Percentiles rank a stretch among this genome's conserved stretches.
phyloP scores from a whole-genome alignment of 1,140 invertebrate species.

The Idris sp. region DNA sequence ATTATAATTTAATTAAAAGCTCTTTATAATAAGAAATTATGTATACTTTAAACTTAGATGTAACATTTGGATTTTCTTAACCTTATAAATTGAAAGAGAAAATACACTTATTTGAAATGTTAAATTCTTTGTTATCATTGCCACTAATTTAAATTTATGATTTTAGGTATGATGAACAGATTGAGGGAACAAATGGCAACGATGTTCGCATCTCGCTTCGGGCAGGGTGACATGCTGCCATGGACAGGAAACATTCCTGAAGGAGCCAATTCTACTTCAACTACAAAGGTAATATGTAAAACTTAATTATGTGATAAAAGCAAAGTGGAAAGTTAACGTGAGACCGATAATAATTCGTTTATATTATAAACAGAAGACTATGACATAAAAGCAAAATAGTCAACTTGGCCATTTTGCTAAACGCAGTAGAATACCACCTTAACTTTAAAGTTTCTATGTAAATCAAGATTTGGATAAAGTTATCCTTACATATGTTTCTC shows the following conservation, averaged over 20 bases:
- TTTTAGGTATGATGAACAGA: conserved; percentile 75
- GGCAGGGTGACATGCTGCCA: conserved; percentile 59
- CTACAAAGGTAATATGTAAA: conserved; percentile 76
- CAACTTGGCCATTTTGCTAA: conserved; percentile 50
- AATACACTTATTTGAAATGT: not conserved
- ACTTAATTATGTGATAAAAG: conserved; percentile 55
- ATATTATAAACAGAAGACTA: conserved; percentile 45
- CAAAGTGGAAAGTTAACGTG: conserved; percentile 37
- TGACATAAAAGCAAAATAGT: conserved; percentile 49
- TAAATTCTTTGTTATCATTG: too few relatives aligned
- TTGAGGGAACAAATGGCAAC: conserved; percentile 73
- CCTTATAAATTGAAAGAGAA: conserved; percentile 2
- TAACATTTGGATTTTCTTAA: not conserved
- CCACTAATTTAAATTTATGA: conserved; percentile 21
- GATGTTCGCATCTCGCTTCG: conserved; percentile 63
- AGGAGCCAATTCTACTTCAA: conserved; percentile 79
- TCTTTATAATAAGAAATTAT: not conserved
- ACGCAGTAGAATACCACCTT: conserved; percentile 38
- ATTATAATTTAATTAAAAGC: conserved; percentile 15
- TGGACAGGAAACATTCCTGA: conserved; percentile 73
- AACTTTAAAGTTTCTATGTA: conserved; percentile 43
- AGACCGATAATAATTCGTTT: conserved; percentile 58
- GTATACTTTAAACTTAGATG: not conserved
- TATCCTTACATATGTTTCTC: conserved; percentile 50
- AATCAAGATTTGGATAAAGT: conserved; percentile 57